Base-by-base conservation (phyloP, 2,797 vertebrate species). In the Aythya fuligula region DNA sequence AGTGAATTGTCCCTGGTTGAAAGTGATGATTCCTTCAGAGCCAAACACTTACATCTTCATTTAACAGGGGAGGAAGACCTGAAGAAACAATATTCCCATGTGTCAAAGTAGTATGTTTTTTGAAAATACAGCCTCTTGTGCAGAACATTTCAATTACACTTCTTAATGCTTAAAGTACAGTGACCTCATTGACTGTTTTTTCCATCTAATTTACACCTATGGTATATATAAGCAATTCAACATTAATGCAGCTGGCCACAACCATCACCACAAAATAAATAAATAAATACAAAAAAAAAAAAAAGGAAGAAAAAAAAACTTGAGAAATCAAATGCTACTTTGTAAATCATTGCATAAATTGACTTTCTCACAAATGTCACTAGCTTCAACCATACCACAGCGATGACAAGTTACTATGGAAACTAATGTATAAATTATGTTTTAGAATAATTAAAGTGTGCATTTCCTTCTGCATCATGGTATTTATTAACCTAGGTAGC, bases 1-100 rank as follows among this genome's bases (percentile, higher is more conserved):
- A 34, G 64, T 80, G 79, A 95, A 96, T 84, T 96, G 87, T 94
- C 67, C 91, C 51, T 91, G 74, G 36, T 56, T 71, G 74, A 96
- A 94, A 95, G 90, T 57, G 80, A 94, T 84, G 94, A 92, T 94
- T 95, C 69, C 45, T 93, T 94, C 72, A 89, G 87, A 97, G 60
- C 38, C 53, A 49, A 89, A 82, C 94, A 64, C 85, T 90, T 95
- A 93, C 96, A 91, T 94, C 87, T 96, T 95, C 92, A 96, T 95
- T 95, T 94, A 97, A 95, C 88, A 93, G 51, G 30, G 56, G 83
- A 96, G 54, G 49, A 71, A 89, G 85, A 90, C 93, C 87, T 87
- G 72, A 88, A 96, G 95, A 94, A 96, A 95, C 91, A 90, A 93
- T 58, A 96, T 85, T 91, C 73, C 73, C 77, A 43, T 36, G 51